phyloP scores from a whole-genome alignment of 1,140 invertebrate genomes.

The Battus philenor region DNA sequence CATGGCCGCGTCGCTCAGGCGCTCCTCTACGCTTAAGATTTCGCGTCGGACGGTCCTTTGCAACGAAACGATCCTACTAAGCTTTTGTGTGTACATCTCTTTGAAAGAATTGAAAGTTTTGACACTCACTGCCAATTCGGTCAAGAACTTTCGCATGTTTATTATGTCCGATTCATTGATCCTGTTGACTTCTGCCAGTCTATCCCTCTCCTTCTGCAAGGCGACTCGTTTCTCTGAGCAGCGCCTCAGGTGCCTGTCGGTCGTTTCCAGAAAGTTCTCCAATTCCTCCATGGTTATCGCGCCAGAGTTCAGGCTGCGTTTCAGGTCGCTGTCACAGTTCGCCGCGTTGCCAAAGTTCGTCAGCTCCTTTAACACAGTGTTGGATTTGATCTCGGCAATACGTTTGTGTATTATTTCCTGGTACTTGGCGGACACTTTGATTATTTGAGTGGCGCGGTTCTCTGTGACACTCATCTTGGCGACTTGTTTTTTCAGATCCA shows the following conservation, averaged over 20 bases:
- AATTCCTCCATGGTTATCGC: constrained; percentile 62
- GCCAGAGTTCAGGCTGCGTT: constrained; percentile 45
- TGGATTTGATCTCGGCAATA: constrained; percentile 62
- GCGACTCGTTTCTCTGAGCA: constrained; percentile 55
- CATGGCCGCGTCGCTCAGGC: constrained; percentile 40
- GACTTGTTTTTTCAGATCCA: constrained; percentile 57
- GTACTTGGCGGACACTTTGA: constrained; percentile 64
- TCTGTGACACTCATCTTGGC: constrained; percentile 59
- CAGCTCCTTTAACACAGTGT: constrained; percentile 57
- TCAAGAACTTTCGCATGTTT: constrained; percentile 59
- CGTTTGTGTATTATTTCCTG: constrained; percentile 64
- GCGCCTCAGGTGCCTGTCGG: constrained; percentile 49
- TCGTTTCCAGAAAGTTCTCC: constrained; percentile 65
- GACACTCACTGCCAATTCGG: constrained; percentile 50
- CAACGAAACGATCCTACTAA: constrained; percentile 47
- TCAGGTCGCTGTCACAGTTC: constrained; percentile 43
- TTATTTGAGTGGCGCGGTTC: constrained; percentile 58
- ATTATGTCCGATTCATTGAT: constrained; percentile 64
- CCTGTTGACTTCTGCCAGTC: constrained; percentile 49
- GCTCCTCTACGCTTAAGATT: constrained; percentile 48
- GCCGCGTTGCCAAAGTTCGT: constrained; percentile 56
- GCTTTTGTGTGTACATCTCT: constrained; percentile 56
- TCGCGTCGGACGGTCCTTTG: constrained; percentile 59
- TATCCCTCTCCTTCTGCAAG: constrained; percentile 60
- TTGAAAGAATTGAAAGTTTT: constrained; percentile 58